phyloP scores from a whole-genome alignment of 1,140 invertebrate species.

The Euura lappo region DNA sequence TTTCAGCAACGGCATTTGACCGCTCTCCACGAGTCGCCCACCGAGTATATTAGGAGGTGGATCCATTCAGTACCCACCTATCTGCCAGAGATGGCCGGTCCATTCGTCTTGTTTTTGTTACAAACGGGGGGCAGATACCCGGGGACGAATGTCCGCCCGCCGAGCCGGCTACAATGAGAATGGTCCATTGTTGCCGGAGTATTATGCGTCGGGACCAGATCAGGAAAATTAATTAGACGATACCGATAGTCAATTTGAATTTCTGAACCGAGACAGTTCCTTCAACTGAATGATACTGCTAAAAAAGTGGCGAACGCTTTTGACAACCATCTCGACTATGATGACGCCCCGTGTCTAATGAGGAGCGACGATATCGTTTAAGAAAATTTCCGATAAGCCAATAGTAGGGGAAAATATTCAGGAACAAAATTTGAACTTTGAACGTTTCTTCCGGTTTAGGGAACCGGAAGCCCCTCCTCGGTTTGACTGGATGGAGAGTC shows the following conservation, averaged over 20 bases:
- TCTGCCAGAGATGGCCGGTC: slow-evolving; percentile 46
- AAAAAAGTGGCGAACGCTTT: too few relatives aligned
- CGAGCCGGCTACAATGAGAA: slow-evolving; percentile 33
- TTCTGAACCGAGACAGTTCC: background rate
- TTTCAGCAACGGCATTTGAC: slow-evolving; percentile 23
- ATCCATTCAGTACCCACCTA: slow-evolving; percentile 39
- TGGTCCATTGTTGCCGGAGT: slow-evolving; percentile 40
- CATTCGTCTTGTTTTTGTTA: slow-evolving; percentile 49
- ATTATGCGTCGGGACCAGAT: slow-evolving; percentile 39
- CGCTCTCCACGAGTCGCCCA: slow-evolving; percentile 18
- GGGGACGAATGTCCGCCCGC: slow-evolving; percentile 18
- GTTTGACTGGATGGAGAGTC: slow-evolving; percentile 18
- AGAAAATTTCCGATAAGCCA: background rate
- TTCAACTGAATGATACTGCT: too few relatives aligned
- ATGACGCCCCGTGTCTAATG: too few relatives aligned
- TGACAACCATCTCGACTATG: too few relatives aligned
- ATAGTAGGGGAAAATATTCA: background rate
- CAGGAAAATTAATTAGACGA: slow-evolving; percentile 35
- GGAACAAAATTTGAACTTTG: background rate
- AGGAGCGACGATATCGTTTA: too few relatives aligned
- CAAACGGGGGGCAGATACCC: slow-evolving; percentile 21
- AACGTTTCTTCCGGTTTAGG: background rate
- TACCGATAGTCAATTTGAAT: slow-evolving; percentile 11
- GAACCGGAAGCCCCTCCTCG: background rate
- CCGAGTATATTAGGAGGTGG: slow-evolving; percentile 31